phyloP scores from a whole-genome alignment of 1,140 invertebrate genomes.

The Heliconius melpomene region DNA sequence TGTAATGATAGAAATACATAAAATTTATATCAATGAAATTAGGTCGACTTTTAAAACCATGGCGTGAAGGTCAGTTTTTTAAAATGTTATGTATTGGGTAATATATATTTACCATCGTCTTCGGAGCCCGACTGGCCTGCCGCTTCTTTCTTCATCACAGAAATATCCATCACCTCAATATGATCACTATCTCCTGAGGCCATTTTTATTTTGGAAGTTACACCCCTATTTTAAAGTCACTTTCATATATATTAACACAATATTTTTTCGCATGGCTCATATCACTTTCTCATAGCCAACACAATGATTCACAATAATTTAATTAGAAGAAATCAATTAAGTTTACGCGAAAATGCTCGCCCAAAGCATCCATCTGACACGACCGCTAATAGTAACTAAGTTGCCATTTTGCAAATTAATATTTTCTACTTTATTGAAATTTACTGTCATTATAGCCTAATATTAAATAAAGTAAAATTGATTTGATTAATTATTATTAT shows the following conservation, averaged over 20 bases:
- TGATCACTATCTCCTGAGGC: constrained; percentile 84
- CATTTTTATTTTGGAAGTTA: constrained; percentile 82
- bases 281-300: constrained; percentile 69
- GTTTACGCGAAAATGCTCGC: constrained; percentile 72
- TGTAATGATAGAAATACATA: constrained; percentile 61
- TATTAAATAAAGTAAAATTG: neutral
- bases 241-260: constrained; percentile 61
- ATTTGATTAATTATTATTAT: neutral
- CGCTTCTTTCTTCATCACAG: constrained; percentile 65
- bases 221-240: constrained; percentile 75
- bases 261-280: constrained; percentile 74
- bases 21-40: constrained; percentile 53
- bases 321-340: constrained; percentile 79
- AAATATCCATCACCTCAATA: constrained; percentile 76
- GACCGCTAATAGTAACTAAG: constrained; percentile 70
- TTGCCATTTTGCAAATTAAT: constrained; percentile 42
- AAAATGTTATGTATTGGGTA: neutral
- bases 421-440: constrained; percentile 16
- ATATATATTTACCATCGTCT: constrained; percentile 63
- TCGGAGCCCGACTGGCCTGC: constrained; percentile 63
- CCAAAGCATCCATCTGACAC: constrained; percentile 75
- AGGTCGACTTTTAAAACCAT: constrained; percentile 41
- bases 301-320: constrained; percentile 77
- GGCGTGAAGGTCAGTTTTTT: neutral
- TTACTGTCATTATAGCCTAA: neutral